These are phyloP conservation scores for Porites divaricata DNA, from an alignment of 92 coral and sea anemone species.

Conservation along the genomic window DNA sequence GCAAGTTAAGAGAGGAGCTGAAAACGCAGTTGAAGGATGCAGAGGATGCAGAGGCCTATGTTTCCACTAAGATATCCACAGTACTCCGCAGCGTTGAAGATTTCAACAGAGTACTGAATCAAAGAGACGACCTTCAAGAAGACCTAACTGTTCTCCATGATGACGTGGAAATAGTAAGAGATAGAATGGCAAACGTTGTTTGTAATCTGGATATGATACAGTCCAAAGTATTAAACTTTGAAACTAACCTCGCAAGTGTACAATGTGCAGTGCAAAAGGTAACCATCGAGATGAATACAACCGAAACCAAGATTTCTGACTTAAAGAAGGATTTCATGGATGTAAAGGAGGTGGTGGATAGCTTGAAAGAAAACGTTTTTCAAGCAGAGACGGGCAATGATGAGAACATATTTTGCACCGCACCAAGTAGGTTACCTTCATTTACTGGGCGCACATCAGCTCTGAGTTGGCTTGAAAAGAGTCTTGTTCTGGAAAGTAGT, in stretches of 20 bases:
- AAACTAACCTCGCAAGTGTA: background rate
- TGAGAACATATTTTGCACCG: background rate
- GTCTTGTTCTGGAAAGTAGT: background rate
- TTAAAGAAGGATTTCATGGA: background rate
- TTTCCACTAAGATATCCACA: background rate
- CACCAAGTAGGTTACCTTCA: background rate
- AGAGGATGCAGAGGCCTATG: no score
- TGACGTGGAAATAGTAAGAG: no score
- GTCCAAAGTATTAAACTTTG: no score
- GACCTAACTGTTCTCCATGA: no score
- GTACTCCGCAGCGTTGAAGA: no score
- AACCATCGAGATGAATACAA: background rate
- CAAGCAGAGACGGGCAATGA: background rate
- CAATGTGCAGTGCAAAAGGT: background rate
- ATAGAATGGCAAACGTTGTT: no score
- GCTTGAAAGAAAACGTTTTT: background rate
- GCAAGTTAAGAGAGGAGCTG: background rate
- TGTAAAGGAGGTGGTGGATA: background rate
- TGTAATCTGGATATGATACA: no score
- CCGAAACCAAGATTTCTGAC: background rate
- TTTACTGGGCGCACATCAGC: background rate
- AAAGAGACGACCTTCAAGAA: no score
- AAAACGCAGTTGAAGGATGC: background rate
- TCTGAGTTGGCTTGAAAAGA: background rate
- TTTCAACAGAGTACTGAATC: no score